Evolutionary conservation across 2,113 vertebrate genomes (phyloP).

Genomic region (Maccullochella peelii): DNA sequence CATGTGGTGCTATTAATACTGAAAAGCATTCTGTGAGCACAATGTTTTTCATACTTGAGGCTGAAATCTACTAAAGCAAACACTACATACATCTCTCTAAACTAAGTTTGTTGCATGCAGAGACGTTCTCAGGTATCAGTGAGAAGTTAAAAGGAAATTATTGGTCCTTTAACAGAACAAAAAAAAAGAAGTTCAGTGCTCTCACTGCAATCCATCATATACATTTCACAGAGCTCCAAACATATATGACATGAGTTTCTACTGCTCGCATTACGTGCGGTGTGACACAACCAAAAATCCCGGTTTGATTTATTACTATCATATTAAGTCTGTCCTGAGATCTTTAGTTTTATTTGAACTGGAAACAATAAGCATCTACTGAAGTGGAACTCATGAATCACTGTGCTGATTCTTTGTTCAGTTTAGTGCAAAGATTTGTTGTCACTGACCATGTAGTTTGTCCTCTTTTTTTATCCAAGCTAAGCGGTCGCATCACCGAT

Average conservation of each 20-base stretch:
- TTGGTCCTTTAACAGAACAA: slow-evolving; percentile 17
- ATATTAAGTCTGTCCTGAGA: background rate
- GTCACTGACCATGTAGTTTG: background rate
- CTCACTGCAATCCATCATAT: slow-evolving; percentile 23
- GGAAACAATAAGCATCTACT: background rate
- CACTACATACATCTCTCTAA: background rate
- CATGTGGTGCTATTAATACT: background rate
- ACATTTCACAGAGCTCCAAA: background rate
- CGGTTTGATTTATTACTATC: slow-evolving; percentile 16
- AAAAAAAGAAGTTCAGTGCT: too few species aligned
- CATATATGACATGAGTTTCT: slow-evolving; percentile 10
- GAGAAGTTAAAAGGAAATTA: slow-evolving; percentile 3
- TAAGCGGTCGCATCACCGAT: background rate
- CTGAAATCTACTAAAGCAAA: background rate
- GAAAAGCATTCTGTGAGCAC: background rate
- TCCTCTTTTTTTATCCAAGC: background rate
- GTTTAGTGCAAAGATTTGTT: background rate
- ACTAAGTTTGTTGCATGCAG: background rate
- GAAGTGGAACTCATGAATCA: background rate
- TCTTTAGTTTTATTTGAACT: slow-evolving; percentile 5
- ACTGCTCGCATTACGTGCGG: background rate
- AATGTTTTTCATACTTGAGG: too few species aligned
- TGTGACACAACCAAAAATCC: slow-evolving; percentile 1
- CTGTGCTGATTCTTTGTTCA: background rate
- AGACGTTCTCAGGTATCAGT: background rate